Conservation (phyloP, 2,113 vertebrate species). For the Eleginops maclovinus region DNA sequence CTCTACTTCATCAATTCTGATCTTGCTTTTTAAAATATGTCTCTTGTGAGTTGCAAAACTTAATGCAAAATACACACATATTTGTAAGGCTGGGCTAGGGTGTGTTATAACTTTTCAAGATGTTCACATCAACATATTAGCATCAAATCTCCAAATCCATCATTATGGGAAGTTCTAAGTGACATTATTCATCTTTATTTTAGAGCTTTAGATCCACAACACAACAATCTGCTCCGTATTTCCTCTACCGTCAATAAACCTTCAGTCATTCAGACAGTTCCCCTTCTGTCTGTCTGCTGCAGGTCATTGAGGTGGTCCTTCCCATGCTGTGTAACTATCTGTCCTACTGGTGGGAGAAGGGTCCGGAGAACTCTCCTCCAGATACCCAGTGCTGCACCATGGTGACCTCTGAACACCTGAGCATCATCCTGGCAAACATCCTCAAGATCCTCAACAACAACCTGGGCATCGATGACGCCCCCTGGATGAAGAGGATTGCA, state of each 20-base stretch:
- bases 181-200: no score
- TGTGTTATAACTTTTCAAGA: no score
- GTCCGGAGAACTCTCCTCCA: constrained; percentile 87
- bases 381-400: constrained; percentile 88
- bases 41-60: no score
- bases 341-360: constrained; percentile 97
- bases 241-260: not conserved
- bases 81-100: no score
- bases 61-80: no score
- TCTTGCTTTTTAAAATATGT: no score
- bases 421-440: constrained; percentile 94
- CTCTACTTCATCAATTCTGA: no score
- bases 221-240: not conserved
- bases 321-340: constrained; percentile 98
- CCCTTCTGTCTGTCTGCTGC: constrained; percentile 2
- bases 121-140: no score
- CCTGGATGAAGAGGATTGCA: constrained; percentile 99
- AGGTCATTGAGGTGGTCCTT: constrained; percentile 94
- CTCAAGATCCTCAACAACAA: constrained; percentile 98
- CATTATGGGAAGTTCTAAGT: no score
- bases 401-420: constrained; percentile 95
- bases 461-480: constrained; percentile 95
- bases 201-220: no score
- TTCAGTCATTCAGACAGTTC: not conserved
- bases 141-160: no score